Base-by-base conservation (phyloP, 2,797 vertebrate species). In the Mycteria americana region DNA sequence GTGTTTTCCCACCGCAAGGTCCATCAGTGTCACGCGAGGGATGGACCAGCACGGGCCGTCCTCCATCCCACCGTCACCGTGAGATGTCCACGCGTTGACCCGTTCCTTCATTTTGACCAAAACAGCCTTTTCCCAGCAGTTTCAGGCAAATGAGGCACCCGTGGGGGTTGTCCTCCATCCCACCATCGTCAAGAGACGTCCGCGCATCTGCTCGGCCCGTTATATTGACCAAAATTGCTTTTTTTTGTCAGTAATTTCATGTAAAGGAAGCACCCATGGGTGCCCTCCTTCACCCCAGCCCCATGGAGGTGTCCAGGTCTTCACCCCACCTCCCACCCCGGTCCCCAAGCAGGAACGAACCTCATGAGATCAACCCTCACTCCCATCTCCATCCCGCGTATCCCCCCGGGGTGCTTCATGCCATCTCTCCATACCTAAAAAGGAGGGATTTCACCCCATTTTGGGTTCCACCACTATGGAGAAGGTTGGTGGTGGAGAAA, bases 21-120 rank as follows among this genome's bases (percentile, higher is more conserved):
- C 43, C 45, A 0, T 5, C 3, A 2, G 18, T 2, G 9, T 17
- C 5, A 0, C 0, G 33, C 39, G 6, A 45, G 11, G 35, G 33
- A 56, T 33, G 43, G 18, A 1, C 35, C 30, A 2, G 4, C 14
- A 1, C 1, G 35, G 22, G 23, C 9, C 5, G 43, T 14, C 24
- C 31, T 53, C 30, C 24, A 12, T 19, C 28, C 27, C 18, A 2
- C 37, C 54, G 0, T 15, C 46, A 5, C 21, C 56, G 4, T 1
- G 18, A 57, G 43, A 2, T 22, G 43, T 9, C 56, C 35, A 7
- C 31, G 0, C 9, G 0, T 33, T 22, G 35, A 14, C 28, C 23
- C 41, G 3, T 16, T 13, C 64, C 35, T 27, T 60, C 18, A 2
- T 60, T 81, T 85, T 35, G 21, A n/a, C 57, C 51, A 13, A 48